These are phyloP conservation scores for Aplodontia rufa DNA, from an alignment of 2,113 vertebrate species.

Conservation along the genomic window DNA sequence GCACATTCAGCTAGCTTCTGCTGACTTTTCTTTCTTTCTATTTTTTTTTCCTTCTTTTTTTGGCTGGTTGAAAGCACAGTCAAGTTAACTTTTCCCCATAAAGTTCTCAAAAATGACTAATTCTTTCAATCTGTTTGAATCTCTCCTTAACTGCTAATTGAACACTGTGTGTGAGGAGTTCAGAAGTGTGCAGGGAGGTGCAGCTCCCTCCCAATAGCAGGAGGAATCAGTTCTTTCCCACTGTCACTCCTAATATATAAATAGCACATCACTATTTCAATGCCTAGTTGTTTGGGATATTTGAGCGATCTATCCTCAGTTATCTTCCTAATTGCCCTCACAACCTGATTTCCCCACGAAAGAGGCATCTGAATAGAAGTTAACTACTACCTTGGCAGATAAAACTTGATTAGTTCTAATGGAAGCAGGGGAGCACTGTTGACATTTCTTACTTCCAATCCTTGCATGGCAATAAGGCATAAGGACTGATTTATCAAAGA, in stretches of 20 bases:
- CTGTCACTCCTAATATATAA: slow-evolving; percentile 62
- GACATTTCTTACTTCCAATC: slow-evolving; percentile 82
- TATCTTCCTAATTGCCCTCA: slow-evolving; percentile 78
- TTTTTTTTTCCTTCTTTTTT: not conserved
- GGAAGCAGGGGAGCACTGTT: slow-evolving; percentile 79
- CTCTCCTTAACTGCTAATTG: slow-evolving; percentile 85
- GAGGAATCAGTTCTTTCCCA: slow-evolving; percentile 74
- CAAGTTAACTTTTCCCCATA: slow-evolving; percentile 77
- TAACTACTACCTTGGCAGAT: slow-evolving; percentile 82
- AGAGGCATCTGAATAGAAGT: slow-evolving; percentile 69
- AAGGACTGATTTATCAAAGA: slow-evolving; percentile 86
- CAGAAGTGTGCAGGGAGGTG: slow-evolving; percentile 74
- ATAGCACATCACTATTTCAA: slow-evolving; percentile 71
- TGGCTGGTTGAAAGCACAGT: slow-evolving; percentile 70
- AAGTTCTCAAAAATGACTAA: slow-evolving; percentile 81
- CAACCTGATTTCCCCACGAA: not conserved
- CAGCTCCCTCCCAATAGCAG: slow-evolving; percentile 71
- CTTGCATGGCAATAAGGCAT: slow-evolving; percentile 84
- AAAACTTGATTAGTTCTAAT: slow-evolving; percentile 84
- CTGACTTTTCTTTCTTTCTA: slow-evolving; percentile 65
- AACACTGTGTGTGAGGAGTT: slow-evolving; percentile 77
- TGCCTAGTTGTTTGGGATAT: slow-evolving; percentile 76
- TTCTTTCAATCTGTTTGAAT: slow-evolving; percentile 81
- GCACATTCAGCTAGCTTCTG: slow-evolving; percentile 80
- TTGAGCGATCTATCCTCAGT: slow-evolving; percentile 79